Conservation (phyloP, 2,113 vertebrate genomes). For the Eptatretus burgeri region DNA sequence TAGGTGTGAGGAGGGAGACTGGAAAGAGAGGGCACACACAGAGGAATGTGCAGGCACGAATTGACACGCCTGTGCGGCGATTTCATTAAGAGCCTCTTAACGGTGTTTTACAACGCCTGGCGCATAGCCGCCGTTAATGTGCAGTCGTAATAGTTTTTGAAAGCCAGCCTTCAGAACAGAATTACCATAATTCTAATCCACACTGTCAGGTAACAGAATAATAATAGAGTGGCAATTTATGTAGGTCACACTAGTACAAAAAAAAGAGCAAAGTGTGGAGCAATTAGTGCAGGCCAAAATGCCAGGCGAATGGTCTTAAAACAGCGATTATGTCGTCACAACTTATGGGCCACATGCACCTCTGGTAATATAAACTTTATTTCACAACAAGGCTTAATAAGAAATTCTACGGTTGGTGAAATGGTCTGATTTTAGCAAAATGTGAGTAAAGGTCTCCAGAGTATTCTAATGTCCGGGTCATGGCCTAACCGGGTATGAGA, state of each 20-base stretch:
- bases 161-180: constrained; percentile 7
- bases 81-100: constrained; percentile 6
- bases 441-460: no score
- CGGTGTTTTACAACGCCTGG: constrained; percentile 6
- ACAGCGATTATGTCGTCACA: constrained; percentile 1
- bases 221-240: constrained; percentile 6
- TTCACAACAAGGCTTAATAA: neutral
- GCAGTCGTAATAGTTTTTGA: constrained; percentile 6
- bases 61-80: neutral
- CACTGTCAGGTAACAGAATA: constrained; percentile 6
- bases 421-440: no score
- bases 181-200: constrained; percentile 7
- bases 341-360: neutral
- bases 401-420: no score
- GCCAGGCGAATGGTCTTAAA: neutral
- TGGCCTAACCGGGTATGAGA: no score
- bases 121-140: constrained; percentile 1
- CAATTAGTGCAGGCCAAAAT: constrained; percentile 4
- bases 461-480: no score
- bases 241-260: constrained; percentile 6
- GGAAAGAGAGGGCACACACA: no score
- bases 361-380: constrained; percentile 4
- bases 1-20: no score
- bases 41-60: no score
- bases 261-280: constrained; percentile 1